Evolutionary conservation across 2,797 vertebrate species (phyloP).

Genomic region (Notoglanidium macrostoma): DNA sequence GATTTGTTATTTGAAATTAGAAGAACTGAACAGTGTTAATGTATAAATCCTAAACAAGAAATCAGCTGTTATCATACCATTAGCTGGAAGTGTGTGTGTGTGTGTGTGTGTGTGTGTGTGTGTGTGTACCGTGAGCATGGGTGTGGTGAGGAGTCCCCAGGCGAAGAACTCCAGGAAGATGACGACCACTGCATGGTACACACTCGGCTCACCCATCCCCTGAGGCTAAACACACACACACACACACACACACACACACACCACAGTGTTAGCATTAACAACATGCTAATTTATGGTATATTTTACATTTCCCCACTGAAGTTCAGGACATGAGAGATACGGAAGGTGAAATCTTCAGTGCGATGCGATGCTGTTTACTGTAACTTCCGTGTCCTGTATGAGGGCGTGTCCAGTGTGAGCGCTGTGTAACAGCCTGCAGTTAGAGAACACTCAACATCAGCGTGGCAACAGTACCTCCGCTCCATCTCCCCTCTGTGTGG

Average conservation of each 20-base stretch:
- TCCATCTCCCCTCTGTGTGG: not conserved
- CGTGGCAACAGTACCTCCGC: too few species aligned
- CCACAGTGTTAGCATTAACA: not conserved
- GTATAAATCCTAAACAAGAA: too few species aligned
- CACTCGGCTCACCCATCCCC: slow-evolving; percentile 90
- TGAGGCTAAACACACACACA: slow-evolving; percentile 77
- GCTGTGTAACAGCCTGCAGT: too few species aligned
- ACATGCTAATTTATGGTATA: too few species aligned
- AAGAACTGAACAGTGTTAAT: not conserved
- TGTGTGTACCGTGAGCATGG: slow-evolving; percentile 82
- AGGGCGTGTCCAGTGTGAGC: too few species aligned
- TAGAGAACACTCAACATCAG: too few species aligned
- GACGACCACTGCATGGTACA: slow-evolving; percentile 91
- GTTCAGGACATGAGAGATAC: not conserved
- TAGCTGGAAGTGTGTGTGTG: not conserved
- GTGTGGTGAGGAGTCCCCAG: slow-evolving; percentile 89
- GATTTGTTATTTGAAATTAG: not conserved
- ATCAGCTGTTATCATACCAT: not conserved
- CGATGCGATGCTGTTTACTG: too few species aligned
- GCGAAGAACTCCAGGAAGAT: slow-evolving; percentile 95
- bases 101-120: not conserved
- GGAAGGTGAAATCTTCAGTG: too few species aligned
- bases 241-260: slow-evolving; percentile 9
- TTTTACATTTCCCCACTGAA: not conserved
- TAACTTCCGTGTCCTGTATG: too few species aligned